Evolutionary conservation across 2,888 invertebrate species (phyloP).

Genomic region (Eumacrocentrus americanus): DNA sequence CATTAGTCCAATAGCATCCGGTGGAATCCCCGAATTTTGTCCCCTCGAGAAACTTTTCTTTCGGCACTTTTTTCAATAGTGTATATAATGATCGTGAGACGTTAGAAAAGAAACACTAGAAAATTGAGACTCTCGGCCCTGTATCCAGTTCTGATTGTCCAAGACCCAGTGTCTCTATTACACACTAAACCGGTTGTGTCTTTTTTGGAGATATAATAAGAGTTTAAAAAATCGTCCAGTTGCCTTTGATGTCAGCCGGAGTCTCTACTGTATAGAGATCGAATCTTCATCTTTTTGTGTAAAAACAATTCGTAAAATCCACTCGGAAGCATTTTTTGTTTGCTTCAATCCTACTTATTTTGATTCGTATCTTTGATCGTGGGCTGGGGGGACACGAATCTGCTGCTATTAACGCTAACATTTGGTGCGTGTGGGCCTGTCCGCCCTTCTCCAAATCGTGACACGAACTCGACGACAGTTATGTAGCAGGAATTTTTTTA

Average conservation of each 20-base stretch:
- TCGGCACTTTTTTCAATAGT: neutral
- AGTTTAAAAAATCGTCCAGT: neutral
- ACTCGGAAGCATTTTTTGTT: constrained; percentile 1
- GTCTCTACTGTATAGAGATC: neutral
- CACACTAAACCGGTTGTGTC: constrained; percentile 3
- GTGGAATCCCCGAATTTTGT: constrained; percentile 15
- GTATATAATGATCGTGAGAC: constrained; percentile 1
- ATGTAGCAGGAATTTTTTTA: neutral
- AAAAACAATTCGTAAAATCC: constrained; percentile 16
- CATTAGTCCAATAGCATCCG: constrained; percentile 19
- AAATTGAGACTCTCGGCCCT: constrained; percentile 1
- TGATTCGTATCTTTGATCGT: constrained; percentile 23
- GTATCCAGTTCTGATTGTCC: constrained; percentile 11
- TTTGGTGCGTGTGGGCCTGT: constrained; percentile 37
- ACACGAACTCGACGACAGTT: constrained; percentile 31
- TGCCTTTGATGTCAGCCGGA: neutral
- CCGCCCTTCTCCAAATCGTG: constrained; percentile 24
- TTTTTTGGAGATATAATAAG: neutral
- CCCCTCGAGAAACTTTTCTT: neutral
- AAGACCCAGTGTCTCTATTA: constrained; percentile 21
- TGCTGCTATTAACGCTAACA: constrained; percentile 38
- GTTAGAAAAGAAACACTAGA: neutral
- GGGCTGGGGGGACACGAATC: constrained; percentile 16
- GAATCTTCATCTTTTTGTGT: constrained; percentile 10
- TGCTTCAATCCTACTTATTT: too few relatives aligned